Evolutionary conservation across 1,140 invertebrate species (phyloP), one percentile per base, ranked within the genome.

Genomic region (Pissodes strobi): DNA sequence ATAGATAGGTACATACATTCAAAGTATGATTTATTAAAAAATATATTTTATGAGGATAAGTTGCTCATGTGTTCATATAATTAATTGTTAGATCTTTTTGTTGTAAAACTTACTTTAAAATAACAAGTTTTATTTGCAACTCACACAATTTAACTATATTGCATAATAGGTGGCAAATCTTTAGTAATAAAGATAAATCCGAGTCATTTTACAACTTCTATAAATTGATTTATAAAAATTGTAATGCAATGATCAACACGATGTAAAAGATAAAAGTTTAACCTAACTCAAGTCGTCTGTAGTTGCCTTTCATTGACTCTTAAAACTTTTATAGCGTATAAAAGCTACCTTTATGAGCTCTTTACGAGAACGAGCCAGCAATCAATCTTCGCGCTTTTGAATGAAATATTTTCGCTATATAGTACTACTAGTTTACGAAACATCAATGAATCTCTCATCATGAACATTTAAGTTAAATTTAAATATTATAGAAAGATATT

Each of bases 331-430:
- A 72, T 72, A 70, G 70, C 25, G 65, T 72, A 75, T 76, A 76
- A 78, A 77, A 76, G 69, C 72, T 74, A 76, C 75, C 76, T 76
- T 77, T 78, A 78, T 76, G 74, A 71, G 55, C 69, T 71, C 43
- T 73, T 69, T 74, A 69, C 61, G 52, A 45, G 55, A 58, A 37
- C 25, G 34, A 64, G 59, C 59, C 41, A 70, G 68, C 69, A 75
- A 75, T 74, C 74, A 74, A 75, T 74, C 72, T 71, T 58, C 15
- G 17, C 49, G 59, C 53, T 45, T 63, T 52, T 65, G 59, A 61
- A 57, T 49, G 34, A 43, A 64, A 61, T 52, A 57, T 57, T 45
- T 57, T 23, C 41, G 55, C 41, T 45, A 57, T 39, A 5, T 9
- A 27, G 4, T 41, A n/a, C n/a, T 2, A 6, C 5, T 2, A 15